A percentile compares a stretch with the other conserved stretches of the same genome.
These are phyloP conservation scores for Lepus timidus DNA, from an alignment of 2,113 vertebrate genomes.

Conservation along the genomic window DNA sequence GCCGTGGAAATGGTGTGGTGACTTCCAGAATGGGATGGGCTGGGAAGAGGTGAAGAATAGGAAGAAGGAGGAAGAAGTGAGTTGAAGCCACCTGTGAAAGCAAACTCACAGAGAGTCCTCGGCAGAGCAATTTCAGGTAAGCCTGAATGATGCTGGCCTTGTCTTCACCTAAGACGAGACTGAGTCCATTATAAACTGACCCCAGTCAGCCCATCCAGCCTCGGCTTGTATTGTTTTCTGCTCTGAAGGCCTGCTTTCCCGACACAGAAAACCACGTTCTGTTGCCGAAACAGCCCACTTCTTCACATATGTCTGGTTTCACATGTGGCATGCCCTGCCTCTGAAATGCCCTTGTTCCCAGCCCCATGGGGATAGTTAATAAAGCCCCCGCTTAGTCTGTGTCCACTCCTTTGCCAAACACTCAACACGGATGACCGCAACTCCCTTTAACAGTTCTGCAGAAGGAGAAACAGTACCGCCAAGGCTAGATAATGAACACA, in stretches of 20 bases:
- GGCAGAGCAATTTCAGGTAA: fast-evolving
- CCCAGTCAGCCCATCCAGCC: background rate
- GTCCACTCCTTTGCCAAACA: background rate
- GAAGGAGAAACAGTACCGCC: background rate
- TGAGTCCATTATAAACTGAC: background rate
- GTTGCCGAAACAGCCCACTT: background rate
- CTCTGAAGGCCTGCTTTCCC: background rate
- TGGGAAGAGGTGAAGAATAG: background rate
- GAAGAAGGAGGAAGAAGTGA: background rate
- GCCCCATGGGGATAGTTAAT: background rate
- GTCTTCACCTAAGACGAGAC: background rate
- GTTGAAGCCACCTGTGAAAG: background rate
- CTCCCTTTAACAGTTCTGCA: background rate
- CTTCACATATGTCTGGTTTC: background rate
- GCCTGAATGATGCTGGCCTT: background rate
- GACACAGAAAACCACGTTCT: background rate
- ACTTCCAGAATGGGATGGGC: background rate
- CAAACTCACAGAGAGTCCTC: background rate
- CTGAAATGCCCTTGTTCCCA: background rate
- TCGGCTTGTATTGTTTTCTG: background rate
- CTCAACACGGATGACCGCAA: background rate
- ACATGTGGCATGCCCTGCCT: background rate
- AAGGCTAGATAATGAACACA: background rate
- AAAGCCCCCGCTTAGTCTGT: background rate
- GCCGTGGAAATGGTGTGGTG: background rate